Evolutionary conservation across 37 sponge, comb jelly and placozoan genomes (phyloP).

Genomic region (Diacarnus erythraeanus): DNA sequence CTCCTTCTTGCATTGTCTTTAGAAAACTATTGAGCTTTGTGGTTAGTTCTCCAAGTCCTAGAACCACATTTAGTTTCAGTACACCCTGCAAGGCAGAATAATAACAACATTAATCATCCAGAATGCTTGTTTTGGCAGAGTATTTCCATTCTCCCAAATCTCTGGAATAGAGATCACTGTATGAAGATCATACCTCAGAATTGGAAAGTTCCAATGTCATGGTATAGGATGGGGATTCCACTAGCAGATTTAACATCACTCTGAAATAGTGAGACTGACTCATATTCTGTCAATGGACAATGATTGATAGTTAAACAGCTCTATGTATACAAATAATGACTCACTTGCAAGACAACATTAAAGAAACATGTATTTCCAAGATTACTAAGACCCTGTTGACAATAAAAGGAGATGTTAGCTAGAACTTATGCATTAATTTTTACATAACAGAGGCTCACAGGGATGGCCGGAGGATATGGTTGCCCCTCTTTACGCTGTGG

Average conservation of each 20-base stretch:
- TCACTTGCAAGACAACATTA: conserved; percentile 82
- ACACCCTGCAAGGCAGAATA: not conserved
- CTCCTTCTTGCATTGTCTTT: conserved; percentile 11
- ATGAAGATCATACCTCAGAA: conserved; percentile 22
- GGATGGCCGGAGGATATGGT: not conserved
- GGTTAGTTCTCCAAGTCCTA: conserved; percentile 19
- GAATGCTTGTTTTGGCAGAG: no score
- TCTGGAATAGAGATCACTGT: no score
- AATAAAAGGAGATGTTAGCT: not conserved
- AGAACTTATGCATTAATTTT: not conserved
- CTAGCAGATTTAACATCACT: not conserved
- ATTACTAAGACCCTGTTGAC: conserved; percentile 64
- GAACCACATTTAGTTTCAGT: conserved; percentile 2
- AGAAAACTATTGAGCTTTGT: conserved; percentile 22
- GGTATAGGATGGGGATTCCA: conserved; percentile 3
- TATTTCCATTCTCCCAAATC: no score
- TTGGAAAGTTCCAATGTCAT: conserved; percentile 1
- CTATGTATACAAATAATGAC: no score
- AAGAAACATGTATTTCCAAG: conserved; percentile 92
- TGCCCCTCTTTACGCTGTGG: not conserved
- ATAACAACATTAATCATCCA: no score
- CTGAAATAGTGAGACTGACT: conserved; percentile 45
- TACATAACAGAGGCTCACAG: not conserved
- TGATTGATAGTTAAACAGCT: no score
- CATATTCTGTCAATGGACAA: conserved; percentile 15